Base-by-base conservation (phyloP, 2,113 vertebrate species). In the Rhegmatorhina hoffmannsi region DNA sequence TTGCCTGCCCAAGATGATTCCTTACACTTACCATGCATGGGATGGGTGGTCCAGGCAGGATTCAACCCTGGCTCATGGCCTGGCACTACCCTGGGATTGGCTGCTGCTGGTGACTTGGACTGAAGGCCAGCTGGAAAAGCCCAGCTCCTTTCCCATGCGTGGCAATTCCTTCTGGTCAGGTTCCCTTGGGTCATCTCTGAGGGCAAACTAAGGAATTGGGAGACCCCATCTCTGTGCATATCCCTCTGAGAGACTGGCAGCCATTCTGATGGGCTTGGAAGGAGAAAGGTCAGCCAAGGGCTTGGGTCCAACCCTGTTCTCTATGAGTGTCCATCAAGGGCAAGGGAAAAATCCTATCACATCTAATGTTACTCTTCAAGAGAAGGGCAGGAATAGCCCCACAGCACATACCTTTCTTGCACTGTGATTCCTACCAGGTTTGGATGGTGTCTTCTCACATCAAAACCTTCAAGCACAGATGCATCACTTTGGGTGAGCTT, bases 401-500 rank as follows among this genome's bases (percentile, higher is more conserved):
- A 55, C 26, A n/a, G 38, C 15, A 68, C 17, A 12, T 17, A 44
- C 13, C 63, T 75, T 55, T 13, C 69, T 56, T 28, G 29, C 2
- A 0, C 19, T 46, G 8, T 0, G 6, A 9, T 28, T 29, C 46
- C 59, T 69, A 20, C 23, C 14, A 49, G 13, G 29, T 52, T 38
- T 47, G 43, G 44, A 28, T 0, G 3, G 53, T n/a, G 59, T 23
- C 40, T 87, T 63, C 43, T 23, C 13, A 33, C 33, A 36, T 17
- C 0, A 0, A 81, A 70, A 46, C 16, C 53, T 33, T 62, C 23
- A n/a, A 3, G 0, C 25, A 17, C 21, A 59, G 26, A 25, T n/a
- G 12, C 38, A 15, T 76, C 69, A 76, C 46, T 31, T 74, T 59
- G 20, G 34, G 13, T 15, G 31, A 82, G 17, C 60, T 68, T 68